These are phyloP conservation scores for Falco novaeseelandiae DNA, from an alignment of 2,797 vertebrate species.

Conservation along the genomic window DNA sequence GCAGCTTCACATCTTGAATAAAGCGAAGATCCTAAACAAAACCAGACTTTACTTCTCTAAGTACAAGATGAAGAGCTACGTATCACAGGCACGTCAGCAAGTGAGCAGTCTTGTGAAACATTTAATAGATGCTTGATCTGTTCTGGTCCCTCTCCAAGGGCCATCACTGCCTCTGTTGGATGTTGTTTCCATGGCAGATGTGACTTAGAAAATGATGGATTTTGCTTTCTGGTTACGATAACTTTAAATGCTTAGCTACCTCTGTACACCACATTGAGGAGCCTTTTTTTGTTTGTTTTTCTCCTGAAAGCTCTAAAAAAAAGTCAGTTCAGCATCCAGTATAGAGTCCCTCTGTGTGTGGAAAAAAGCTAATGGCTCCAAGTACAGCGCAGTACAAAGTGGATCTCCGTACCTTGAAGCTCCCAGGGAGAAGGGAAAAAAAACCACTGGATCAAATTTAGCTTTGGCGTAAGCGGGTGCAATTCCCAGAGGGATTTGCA, in stretches of 20 bases:
- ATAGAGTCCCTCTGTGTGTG: background rate
- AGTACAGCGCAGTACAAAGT: background rate
- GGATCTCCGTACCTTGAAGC: slow-evolving; percentile 10
- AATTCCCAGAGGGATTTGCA: slow-evolving; percentile 53
- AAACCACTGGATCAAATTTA: slow-evolving; percentile 50
- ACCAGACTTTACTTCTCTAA: background rate
- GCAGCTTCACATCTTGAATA: background rate
- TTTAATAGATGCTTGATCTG: background rate
- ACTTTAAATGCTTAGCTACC: background rate
- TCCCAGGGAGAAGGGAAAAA: background rate
- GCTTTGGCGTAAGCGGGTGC: slow-evolving; percentile 45
- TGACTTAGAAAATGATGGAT: background rate
- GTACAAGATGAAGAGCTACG: background rate
- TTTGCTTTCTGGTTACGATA: background rate
- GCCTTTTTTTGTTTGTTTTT: background rate
- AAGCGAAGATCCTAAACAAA: background rate
- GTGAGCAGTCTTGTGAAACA: background rate
- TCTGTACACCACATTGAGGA: background rate
- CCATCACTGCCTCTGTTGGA: background rate
- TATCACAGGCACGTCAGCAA: background rate
- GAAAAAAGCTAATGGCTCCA: slow-evolving; percentile 33
- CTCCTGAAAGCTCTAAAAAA: background rate
- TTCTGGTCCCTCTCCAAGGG: background rate
- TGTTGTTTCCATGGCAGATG: background rate
- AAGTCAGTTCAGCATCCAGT: background rate